These are phyloP conservation scores for Drosophila suzukii DNA, from an alignment of 1,140 invertebrate species.

Conservation along the genomic window DNA sequence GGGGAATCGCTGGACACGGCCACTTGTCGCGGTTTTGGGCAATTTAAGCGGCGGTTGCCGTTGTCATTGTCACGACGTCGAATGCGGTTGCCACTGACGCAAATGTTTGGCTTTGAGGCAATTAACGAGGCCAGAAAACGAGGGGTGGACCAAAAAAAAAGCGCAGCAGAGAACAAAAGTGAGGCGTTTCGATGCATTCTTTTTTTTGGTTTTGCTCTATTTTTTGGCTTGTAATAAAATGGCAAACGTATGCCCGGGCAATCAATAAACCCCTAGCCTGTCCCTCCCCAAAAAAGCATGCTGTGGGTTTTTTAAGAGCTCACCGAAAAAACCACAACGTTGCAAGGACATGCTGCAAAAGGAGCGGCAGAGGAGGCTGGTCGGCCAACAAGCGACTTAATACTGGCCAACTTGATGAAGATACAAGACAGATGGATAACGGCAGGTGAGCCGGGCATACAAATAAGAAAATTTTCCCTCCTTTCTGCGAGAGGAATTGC, in stretches of 20 bases:
- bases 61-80: slow-evolving; percentile 74
- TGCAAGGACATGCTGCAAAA: slow-evolving; percentile 35
- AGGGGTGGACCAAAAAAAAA: slow-evolving; percentile 5
- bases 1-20: slow-evolving; percentile 47
- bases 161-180: slow-evolving; percentile 30
- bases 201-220: slow-evolving; percentile 35
- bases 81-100: slow-evolving; percentile 68
- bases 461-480: slow-evolving; percentile 73
- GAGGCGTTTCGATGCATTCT: slow-evolving; percentile 21
- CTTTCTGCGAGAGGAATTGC: slow-evolving; percentile 4
- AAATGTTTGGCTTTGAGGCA: slow-evolving; percentile 82
- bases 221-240: slow-evolving; percentile 73
- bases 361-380: background rate
- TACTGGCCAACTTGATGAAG: slow-evolving; percentile 78
- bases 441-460: slow-evolving; percentile 76
- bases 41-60: slow-evolving; percentile 80
- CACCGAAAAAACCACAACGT: slow-evolving; percentile 51
- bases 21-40: slow-evolving; percentile 81
- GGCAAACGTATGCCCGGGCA: slow-evolving; percentile 76
- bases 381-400: slow-evolving; percentile 74
- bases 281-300: slow-evolving; percentile 47
- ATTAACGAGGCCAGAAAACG: slow-evolving; percentile 71
- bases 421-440: slow-evolving; percentile 80
- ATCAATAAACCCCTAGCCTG: slow-evolving; percentile 62
- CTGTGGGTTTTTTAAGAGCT: slow-evolving; percentile 43